Evolutionary conservation across 92 coral and sea anemone species (phyloP).

Genomic region (Heliopora coerulea): DNA sequence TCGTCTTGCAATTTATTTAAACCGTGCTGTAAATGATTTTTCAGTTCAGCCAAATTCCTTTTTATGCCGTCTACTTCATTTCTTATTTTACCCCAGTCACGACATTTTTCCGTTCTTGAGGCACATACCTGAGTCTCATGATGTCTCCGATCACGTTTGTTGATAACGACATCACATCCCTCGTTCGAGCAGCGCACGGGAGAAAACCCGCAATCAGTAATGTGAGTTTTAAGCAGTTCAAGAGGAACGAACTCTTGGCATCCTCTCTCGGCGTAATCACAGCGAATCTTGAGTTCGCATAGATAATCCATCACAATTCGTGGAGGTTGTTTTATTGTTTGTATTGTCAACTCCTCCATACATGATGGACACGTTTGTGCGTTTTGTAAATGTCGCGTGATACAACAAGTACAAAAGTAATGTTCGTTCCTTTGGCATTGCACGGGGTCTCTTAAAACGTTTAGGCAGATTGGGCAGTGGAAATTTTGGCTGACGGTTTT

Average conservation of each 20-base stretch:
- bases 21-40: not conserved
- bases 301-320: conserved; percentile 58
- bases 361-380: conserved; percentile 61
- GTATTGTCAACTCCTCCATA: conserved; percentile 29
- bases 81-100: conserved; percentile 3
- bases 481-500: conserved; percentile 49
- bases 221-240: conserved; percentile 45
- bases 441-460: conserved; percentile 62
- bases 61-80: not conserved
- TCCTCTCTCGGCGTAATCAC: conserved; percentile 51
- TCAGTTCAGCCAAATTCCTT: not conserved
- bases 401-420: conserved; percentile 63
- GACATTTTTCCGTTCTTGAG: not conserved
- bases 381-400: conserved; percentile 44
- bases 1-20: not conserved
- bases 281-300: conserved; percentile 49
- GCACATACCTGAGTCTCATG: conserved; percentile 22
- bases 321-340: conserved; percentile 45
- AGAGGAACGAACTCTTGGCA: conserved; percentile 45
- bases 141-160: conserved; percentile 12
- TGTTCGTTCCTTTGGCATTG: conserved; percentile 60
- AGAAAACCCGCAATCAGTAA: conserved; percentile 40
- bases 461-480: conserved; percentile 61
- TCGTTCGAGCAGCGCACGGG: conserved; percentile 53
- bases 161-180: conserved; percentile 38